phyloP scores from a whole-genome alignment of 1,140 invertebrate species.

The Riptortus pedestris region DNA sequence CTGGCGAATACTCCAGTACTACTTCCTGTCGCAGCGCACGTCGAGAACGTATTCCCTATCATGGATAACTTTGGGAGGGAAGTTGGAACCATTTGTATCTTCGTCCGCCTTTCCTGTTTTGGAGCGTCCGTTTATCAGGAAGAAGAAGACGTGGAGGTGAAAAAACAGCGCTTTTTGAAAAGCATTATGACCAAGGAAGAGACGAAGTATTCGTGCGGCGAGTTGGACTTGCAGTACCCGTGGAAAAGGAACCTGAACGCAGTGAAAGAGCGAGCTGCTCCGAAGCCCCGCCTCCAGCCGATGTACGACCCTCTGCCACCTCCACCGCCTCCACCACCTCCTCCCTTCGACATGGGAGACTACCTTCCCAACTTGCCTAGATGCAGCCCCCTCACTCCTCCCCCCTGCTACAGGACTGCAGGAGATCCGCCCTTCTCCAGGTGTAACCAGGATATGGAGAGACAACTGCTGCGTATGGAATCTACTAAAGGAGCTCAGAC shows the following conservation, averaged over 20 bases:
- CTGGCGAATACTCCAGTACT: not conserved
- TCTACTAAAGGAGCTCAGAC: not conserved
- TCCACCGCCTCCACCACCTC: not conserved
- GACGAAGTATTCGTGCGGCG: not conserved
- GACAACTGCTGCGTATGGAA: not conserved
- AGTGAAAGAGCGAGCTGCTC: not conserved
- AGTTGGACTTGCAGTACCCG: not conserved
- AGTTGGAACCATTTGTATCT: constrained; percentile 9
- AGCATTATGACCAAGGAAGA: not conserved
- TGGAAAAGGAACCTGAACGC: not conserved
- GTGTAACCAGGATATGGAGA: not conserved
- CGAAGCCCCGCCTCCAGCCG: not conserved
- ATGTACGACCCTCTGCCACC: not conserved
- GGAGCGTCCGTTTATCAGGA: not conserved
- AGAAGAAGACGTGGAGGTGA: not conserved
- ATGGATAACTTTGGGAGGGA: constrained; percentile 1
- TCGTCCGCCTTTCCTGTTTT: constrained; percentile 22
- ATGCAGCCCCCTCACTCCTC: not conserved
- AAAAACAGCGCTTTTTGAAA: not conserved
- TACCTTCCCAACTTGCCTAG: not conserved
- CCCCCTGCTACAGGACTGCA: not conserved
- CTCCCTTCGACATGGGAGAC: not conserved
- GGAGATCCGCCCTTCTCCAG: not conserved
- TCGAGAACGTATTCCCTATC: constrained; percentile 13
- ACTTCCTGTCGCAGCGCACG: constrained; percentile 4